Conservation (phyloP, 2,797 vertebrate species). For the Centropyge bicolor region DNA sequence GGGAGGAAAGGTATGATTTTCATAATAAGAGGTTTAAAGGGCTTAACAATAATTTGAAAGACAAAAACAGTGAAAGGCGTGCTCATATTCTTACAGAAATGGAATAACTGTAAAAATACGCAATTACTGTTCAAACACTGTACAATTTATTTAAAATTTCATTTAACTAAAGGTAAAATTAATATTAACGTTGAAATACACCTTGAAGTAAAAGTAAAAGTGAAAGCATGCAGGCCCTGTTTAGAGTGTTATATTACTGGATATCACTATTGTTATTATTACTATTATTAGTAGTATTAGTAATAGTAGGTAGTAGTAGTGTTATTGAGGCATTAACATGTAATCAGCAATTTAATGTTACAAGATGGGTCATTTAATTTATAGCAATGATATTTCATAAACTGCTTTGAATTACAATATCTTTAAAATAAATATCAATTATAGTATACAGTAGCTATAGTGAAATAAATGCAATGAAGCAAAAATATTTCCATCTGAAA, state of each 20-base stretch:
- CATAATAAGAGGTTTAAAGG: too few species aligned
- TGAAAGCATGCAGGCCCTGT: background rate
- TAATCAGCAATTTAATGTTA: background rate
- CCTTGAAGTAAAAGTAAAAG: background rate
- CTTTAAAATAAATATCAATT: background rate
- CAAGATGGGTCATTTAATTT: background rate
- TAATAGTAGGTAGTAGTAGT: too few species aligned
- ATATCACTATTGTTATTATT: background rate
- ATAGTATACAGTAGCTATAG: too few species aligned
- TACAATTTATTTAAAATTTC: background rate
- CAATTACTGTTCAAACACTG: background rate
- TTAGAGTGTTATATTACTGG: background rate
- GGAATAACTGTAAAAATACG: background rate
- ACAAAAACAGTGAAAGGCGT: too few species aligned
- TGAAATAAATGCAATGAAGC: background rate
- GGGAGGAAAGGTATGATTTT: background rate
- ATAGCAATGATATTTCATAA: background rate
- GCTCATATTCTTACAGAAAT: too few species aligned
- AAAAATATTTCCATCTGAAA: background rate
- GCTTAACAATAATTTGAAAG: too few species aligned
- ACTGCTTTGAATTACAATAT: background rate
- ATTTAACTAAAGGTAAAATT: background rate
- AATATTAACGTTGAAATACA: too few species aligned
- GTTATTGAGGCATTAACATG: background rate
- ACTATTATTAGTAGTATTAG: too few species aligned